Evolutionary conservation across 2,113 vertebrate species (phyloP).

Genomic region (Corvus moneduloides): DNA sequence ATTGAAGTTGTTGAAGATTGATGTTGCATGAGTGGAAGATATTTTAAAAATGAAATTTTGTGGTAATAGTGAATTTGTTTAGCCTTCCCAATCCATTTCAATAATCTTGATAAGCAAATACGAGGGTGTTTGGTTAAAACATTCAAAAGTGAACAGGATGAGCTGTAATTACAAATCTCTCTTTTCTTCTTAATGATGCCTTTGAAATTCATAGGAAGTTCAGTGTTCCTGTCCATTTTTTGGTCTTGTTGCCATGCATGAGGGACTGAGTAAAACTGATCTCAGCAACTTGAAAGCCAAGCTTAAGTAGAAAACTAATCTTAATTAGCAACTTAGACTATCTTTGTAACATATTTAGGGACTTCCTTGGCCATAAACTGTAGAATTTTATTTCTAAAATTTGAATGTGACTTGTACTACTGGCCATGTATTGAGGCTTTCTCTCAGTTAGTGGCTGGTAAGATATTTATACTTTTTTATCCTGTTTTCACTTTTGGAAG

Average conservation of each 20-base stretch:
- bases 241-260: neutral
- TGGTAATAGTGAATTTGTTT: neutral
- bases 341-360: neutral
- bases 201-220: neutral
- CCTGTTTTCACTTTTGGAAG: neutral
- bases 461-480: neutral
- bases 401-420: neutral
- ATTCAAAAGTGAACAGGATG: neutral
- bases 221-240: neutral
- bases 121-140: neutral
- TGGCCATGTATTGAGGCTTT: neutral
- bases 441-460: neutral
- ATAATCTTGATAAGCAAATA: neutral
- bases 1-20: neutral
- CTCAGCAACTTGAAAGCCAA: neutral
- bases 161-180: neutral
- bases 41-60: neutral
- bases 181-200: neutral
- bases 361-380: neutral
- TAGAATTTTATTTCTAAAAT: neutral
- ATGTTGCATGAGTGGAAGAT: neutral
- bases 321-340: neutral
- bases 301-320: neutral
- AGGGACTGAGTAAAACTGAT: neutral
- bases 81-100: neutral